Evolutionary conservation across 1,140 invertebrate genomes (phyloP), one percentile per base, ranked within the genome.

Genomic region (Cotesia chilonis): DNA sequence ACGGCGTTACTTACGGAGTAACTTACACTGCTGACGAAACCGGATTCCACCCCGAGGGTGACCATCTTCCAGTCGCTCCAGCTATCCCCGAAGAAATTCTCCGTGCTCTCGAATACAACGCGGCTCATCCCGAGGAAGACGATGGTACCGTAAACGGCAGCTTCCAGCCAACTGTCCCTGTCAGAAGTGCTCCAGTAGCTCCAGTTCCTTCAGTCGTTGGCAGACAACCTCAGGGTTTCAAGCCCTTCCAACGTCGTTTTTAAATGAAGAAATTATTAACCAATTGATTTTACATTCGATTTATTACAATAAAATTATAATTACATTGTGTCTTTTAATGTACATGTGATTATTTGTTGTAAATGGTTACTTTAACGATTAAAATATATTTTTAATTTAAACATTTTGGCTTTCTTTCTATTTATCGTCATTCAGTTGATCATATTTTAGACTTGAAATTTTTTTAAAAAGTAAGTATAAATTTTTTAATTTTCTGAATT

Each of bases 21-120:
- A 80, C 75, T 5, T 92, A 92, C 81, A 79, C 85, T 51, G 89
- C 90, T 54, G 89, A 91, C 74, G 83, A 90, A 65, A 87, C 87
- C 64, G 89, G 89, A 20, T 91, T 88, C 85, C 88, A 88, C 17
- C 85, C 89, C 0, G 81, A 88, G 70, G 89, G 89, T 51, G 85
- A 78, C 9, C 88, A 89, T 76, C 81, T 90, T n/a, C 89, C 89
- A 10, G 82, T 86, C 3, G 82, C 88, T 6, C 89, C 86, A 10
- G 79, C 84, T 10, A 79, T 89, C 14, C 82, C 87, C 4, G 80
- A 84, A 10, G 47, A 28, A n/a, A 87, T 88, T 73, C 82, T 86
- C 63, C 87, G 83, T 68, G 78, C 84, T 69, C 81, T 84, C 38
- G 85, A 88, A 20, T 83, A 82, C 74, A 86, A 86, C 73, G 80